Base-by-base conservation (phyloP, 2,113 vertebrate species). In the Leptocoma aspasia region DNA sequence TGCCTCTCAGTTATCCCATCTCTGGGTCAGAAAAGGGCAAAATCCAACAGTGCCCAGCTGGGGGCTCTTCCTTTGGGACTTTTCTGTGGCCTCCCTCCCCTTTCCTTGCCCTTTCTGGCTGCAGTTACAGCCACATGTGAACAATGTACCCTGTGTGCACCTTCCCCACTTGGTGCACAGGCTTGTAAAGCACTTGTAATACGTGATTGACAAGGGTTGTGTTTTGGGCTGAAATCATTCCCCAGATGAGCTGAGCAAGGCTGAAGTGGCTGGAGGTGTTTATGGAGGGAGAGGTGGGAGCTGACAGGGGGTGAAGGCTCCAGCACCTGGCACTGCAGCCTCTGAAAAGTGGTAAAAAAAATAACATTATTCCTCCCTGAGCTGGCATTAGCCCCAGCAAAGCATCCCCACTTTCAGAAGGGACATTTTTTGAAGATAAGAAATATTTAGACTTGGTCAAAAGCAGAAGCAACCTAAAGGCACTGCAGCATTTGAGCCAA, bases 71-170 rank as follows among this genome's bases (percentile, higher is more conserved):
- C 64, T 66, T 13, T 37, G 70, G 82, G 66, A 45, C 71, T 47
- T 47, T 76, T 13, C n/a, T 16, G 1, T 31, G 41, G 61, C 76
- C 87, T 91, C 26, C 2, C 28, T 91, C 49, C 77, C 93, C 86
- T 95, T 72, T 73, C 77, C 72, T 76, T 64, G 42, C 70, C 72
- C 42, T 84, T 95, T 75, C 89, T 82, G 72, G 78, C 93, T 91
- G 88, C 66, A 64, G 81, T 77, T 95, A 53, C 50, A 28, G 87
- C 86, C 66, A 26, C 42, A 31, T 1, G 13, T 45, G 69, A 94
- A 97, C 93, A 97, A 94, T 45, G 90, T 10, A 5, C 52, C 63
- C 75, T 90, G 53, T 89, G 84, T 92, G 52, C 56, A 27, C 28
- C 23, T 56, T 91, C 60, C 75, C 54, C 39, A 18, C 68, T 41